Evolutionary conservation across 2,888 invertebrate genomes (phyloP), one percentile per base, ranked within the genome.

Genomic region (Lymantria monacha): DNA sequence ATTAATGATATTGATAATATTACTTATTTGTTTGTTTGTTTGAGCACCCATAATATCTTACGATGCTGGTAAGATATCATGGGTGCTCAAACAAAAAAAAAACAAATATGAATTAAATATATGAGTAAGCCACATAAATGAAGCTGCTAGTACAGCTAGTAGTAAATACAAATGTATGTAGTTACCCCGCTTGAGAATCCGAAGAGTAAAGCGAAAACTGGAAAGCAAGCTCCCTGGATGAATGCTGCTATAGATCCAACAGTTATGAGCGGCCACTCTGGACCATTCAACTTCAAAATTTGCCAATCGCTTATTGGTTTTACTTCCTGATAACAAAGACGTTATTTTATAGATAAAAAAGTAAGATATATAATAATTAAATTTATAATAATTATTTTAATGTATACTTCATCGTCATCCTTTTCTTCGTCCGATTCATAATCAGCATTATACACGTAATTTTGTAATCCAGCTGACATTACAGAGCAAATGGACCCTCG

Each of bases 171-270:
- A 3, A 22, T n/a, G 0, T 36, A 30, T 11, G 42, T 44, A 66
- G 88, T 81, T 78, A 93, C 93, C 57, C 92, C 93, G 64, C 94
- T 92, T 8, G 94, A 92, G 69, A 94, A 94, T 44, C 95, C 95
- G 67, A 95, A 95, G 0, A 95, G 86, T n/a, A 95, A 79, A 0
- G 95, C 94, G 69, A 94, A 95, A 0, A 91, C 90, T 3, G 95
- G 95, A 64, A 94, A 93, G 49, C 93, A 93, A 0, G 93, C 91
- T 9, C 95, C 95, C 49, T 94, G 94, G 3, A 93, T 71, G 30
- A 93, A 87, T 0, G 95, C 93, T 1, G 94, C 93, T 2, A 95
- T 72, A n/a, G 93, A 91, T 11, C 93, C 93, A n/a, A 93, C 69
- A 0, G 93, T 62, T 15, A 95, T 87, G 54, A 87, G 92, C 0